Conservation (phyloP, 2,888 invertebrate species). For the Heterodera filipjevi region DNA sequence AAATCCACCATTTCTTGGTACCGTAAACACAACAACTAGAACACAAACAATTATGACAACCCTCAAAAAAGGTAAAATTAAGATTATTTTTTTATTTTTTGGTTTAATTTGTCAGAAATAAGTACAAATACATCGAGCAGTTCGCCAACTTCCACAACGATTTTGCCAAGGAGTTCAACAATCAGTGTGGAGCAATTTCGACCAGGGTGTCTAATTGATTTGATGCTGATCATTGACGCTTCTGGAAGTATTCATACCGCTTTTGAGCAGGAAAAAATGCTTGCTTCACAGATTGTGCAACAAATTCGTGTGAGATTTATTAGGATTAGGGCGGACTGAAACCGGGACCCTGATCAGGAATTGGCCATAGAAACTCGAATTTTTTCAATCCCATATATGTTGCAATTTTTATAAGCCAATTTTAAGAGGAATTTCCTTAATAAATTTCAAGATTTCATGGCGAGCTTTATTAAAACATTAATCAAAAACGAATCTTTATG, state of each 20-base stretch:
- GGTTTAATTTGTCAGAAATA: background rate
- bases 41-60: background rate
- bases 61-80: no score
- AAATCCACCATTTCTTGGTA: background rate
- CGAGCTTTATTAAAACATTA: no score
- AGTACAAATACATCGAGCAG: background rate
- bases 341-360: no score
- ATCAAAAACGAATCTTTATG: no score
- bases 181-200: background rate
- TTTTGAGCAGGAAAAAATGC: conserved; percentile 52
- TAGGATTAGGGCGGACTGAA: no score
- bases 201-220: conserved; percentile 51
- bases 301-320: conserved; percentile 13
- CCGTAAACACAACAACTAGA: background rate
- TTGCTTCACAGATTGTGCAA: conserved; percentile 49
- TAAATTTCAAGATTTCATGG: no score
- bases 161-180: background rate
- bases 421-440: no score
- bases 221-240: conserved; percentile 52
- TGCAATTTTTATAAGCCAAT: no score
- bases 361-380: no score
- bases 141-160: background rate
- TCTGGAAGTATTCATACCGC: conserved; percentile 53
- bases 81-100: background rate
- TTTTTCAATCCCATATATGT: no score